Percentiles rank a stretch among this genome's conserved stretches.
Evolutionary conservation across 2,888 invertebrate species (phyloP).

Genomic region (Clusia tigrina): DNA sequence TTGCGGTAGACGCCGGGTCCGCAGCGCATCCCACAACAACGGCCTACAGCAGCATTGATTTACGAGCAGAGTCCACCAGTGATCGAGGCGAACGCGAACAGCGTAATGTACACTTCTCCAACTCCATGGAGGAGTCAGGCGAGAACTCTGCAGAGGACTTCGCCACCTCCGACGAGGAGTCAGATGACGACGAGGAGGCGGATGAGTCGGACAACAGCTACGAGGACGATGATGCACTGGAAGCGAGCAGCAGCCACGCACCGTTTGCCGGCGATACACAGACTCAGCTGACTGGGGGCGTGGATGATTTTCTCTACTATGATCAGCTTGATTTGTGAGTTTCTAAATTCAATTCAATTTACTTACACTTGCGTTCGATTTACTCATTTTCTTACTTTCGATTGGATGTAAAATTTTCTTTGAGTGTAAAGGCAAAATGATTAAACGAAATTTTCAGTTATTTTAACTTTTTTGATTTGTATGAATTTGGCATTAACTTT

Average conservation of each 20-base stretch:
- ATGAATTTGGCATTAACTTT: conserved; percentile 38
- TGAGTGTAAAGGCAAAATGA: neutral
- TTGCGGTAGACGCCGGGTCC: conserved; percentile 28
- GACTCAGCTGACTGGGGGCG: conserved; percentile 46
- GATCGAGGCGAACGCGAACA: conserved; percentile 55
- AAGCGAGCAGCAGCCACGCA: conserved; percentile 31
- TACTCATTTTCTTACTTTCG: conserved; percentile 19
- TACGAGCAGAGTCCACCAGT: conserved; percentile 49
- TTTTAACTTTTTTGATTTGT: conserved; percentile 29
- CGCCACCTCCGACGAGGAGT: conserved; percentile 32
- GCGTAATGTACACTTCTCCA: conserved; percentile 47
- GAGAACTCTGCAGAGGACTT: conserved; percentile 34
- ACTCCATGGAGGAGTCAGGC: conserved; percentile 41
- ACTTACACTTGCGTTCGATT: conserved; percentile 25
- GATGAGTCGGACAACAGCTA: conserved; percentile 46
- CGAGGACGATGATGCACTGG: conserved; percentile 48
- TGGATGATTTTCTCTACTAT: conserved; percentile 58
- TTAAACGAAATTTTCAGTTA: conserved; percentile 7
- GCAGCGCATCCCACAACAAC: conserved; percentile 35
- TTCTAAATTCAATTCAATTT: conserved; percentile 31
- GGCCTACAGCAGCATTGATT: conserved; percentile 35
- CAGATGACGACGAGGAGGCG: conserved; percentile 33
- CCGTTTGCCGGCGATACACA: conserved; percentile 37
- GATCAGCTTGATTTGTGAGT: conserved; percentile 63
- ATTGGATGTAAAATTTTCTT: neutral